Evolutionary conservation across 1,140 invertebrate genomes (phyloP).

Genomic region (Anadara kagoshimensis): DNA sequence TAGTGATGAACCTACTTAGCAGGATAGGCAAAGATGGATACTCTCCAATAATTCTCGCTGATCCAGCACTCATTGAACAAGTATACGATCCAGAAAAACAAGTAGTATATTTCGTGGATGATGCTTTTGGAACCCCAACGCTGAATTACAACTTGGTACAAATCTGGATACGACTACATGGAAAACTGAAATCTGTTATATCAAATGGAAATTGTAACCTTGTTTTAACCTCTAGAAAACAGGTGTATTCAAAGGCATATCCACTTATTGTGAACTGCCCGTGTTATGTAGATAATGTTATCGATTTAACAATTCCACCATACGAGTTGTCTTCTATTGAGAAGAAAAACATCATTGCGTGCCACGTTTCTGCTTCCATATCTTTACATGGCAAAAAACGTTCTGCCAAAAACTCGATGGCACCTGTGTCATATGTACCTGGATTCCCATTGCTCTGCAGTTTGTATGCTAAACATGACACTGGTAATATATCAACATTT

Average conservation of each 20-base stretch:
- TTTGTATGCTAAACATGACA: constrained; percentile 9
- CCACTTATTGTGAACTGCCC: constrained; percentile 4
- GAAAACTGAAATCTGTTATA: constrained; percentile 21
- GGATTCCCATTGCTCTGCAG: constrained; percentile 33
- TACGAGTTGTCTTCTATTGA: constrained; percentile 12
- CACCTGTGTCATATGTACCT: not conserved
- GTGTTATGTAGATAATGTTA: not conserved
- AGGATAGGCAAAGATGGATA: constrained; percentile 5
- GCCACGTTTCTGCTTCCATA: not conserved
- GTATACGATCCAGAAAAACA: constrained; percentile 7
- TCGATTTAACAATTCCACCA: constrained; percentile 14
- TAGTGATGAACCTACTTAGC: constrained; percentile 13
- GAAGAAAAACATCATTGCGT: constrained; percentile 16
- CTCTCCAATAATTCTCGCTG: constrained; percentile 13
- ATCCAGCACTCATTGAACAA: constrained; percentile 27
- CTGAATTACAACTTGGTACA: constrained; percentile 23
- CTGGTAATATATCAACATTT: constrained; percentile 7
- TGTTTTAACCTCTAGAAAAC: constrained; percentile 29
- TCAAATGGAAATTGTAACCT: constrained; percentile 17
- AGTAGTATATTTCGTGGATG: constrained; percentile 35
- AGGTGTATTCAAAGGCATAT: constrained; percentile 10
- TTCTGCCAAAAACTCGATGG: too few species aligned
- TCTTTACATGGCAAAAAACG: too few species aligned
- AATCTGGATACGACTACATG: constrained; percentile 29
- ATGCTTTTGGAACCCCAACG: constrained; percentile 37